Percentiles rank a stretch among this genome's conserved stretches.
These are phyloP conservation scores for Stictocephala bisonia DNA, from an alignment of 2,888 invertebrate genomes.

Conservation along the genomic window DNA sequence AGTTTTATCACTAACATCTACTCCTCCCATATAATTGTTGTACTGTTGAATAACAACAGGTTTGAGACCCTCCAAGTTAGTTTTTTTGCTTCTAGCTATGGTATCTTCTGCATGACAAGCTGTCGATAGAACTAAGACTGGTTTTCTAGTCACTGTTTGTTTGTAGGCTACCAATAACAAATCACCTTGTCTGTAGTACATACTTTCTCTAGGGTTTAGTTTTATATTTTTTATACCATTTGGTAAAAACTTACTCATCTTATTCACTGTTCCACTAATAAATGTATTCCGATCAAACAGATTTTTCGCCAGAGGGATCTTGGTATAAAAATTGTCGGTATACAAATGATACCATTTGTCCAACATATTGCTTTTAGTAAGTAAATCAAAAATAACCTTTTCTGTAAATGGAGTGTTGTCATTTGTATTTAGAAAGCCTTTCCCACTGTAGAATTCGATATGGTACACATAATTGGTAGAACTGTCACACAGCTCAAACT, in stretches of 20 bases:
- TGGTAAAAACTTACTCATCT: background rate
- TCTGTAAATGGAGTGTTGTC: background rate
- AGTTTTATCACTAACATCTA: conserved; percentile 20
- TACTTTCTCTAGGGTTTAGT: background rate
- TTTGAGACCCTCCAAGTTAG: background rate
- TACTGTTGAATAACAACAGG: conserved; percentile 20
- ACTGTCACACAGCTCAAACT: conserved; percentile 21
- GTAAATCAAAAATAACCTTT: background rate
- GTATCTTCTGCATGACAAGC: conserved; percentile 8
- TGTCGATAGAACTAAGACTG: conserved; percentile 5
- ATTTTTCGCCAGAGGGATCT: background rate
- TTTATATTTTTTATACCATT: background rate
- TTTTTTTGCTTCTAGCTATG: background rate
- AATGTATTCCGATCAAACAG: conserved; percentile 1
- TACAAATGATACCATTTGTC: background rate
- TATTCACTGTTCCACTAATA: background rate
- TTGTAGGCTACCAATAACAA: background rate
- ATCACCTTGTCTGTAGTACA: conserved; percentile 11
- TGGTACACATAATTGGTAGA: conserved; percentile 3
- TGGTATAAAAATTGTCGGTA: conserved; percentile 25
- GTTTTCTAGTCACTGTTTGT: conserved; percentile 33
- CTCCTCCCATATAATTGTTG: conserved; percentile 30
- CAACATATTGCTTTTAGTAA: background rate
- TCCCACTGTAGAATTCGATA: conserved; percentile 10
- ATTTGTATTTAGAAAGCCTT: background rate